Percentiles rank a stretch among this genome's conserved stretches.
Evolutionary conservation across 2,113 vertebrate genomes (phyloP).

Genomic region (Azemiops feae): DNA sequence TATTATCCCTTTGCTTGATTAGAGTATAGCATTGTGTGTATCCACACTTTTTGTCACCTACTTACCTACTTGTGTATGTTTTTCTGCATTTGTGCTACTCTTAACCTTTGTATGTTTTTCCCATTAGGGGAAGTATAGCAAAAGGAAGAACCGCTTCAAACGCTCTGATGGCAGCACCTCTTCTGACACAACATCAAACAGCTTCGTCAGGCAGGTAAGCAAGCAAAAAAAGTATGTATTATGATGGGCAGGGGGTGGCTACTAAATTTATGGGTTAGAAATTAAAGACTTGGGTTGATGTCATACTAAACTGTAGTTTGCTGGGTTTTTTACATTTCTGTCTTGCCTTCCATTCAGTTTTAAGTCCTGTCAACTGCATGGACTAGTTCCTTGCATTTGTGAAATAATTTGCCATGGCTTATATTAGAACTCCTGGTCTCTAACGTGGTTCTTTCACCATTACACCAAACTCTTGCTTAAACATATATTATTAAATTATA

Average conservation of each 20-base stretch:
- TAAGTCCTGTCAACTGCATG: not conserved
- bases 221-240: not conserved
- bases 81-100: not conserved
- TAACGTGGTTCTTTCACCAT: not conserved
- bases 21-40: not conserved
- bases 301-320: not conserved
- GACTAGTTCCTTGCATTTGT: not conserved
- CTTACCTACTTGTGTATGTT: not conserved
- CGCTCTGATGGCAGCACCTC: conserved; percentile 94
- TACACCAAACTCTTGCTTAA: not conserved
- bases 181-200: conserved; percentile 97
- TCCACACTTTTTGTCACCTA: not conserved
- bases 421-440: not conserved
- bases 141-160: conserved; percentile 93
- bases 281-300: not conserved
- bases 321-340: not conserved
- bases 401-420: not conserved
- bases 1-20: not conserved
- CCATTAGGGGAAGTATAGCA: conserved; percentile 87
- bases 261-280: not conserved
- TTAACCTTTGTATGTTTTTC: not conserved
- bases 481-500: not conserved
- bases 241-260: not conserved
- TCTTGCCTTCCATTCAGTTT: not conserved
- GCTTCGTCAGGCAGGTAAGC: conserved; percentile 92